phyloP scores from a whole-genome alignment of 1,140 invertebrate genomes.

The Saccostrea cuccullata region DNA sequence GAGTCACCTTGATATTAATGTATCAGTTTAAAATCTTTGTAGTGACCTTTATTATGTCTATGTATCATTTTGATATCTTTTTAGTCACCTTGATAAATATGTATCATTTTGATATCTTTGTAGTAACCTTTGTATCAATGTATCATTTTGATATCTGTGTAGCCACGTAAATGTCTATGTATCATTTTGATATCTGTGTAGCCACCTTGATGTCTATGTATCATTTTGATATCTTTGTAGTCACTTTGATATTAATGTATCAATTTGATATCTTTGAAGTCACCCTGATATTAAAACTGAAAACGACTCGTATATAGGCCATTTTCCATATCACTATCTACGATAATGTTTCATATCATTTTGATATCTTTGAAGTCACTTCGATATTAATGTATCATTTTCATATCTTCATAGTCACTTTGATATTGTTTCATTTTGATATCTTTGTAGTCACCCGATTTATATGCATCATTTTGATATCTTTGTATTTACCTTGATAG shows the following conservation, averaged over 20 bases:
- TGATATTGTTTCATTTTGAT: no score
- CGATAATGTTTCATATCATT: background rate
- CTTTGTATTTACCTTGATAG: no score
- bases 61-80: conserved; percentile 82
- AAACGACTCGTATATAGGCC: background rate
- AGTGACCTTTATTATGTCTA: background rate
- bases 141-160: background rate
- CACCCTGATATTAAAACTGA: no score
- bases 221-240: background rate
- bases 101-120: background rate
- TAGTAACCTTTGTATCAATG: background rate
- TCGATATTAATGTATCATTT: no score
- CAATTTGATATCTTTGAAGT: conserved; percentile 81
- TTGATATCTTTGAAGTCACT: no score
- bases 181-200: conserved; percentile 40
- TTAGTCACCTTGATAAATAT: background rate
- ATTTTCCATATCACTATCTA: background rate
- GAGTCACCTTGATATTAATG: no score
- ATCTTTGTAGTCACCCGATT: no score
- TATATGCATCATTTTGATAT: no score
- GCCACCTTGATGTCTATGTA: background rate
- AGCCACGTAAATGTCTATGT: background rate
- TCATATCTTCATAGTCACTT: no score
- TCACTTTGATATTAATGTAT: no score
- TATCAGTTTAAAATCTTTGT: background rate